These are phyloP conservation scores for Sebastes umbrosus DNA, from an alignment of 2,797 vertebrate species.

Conservation along the genomic window DNA sequence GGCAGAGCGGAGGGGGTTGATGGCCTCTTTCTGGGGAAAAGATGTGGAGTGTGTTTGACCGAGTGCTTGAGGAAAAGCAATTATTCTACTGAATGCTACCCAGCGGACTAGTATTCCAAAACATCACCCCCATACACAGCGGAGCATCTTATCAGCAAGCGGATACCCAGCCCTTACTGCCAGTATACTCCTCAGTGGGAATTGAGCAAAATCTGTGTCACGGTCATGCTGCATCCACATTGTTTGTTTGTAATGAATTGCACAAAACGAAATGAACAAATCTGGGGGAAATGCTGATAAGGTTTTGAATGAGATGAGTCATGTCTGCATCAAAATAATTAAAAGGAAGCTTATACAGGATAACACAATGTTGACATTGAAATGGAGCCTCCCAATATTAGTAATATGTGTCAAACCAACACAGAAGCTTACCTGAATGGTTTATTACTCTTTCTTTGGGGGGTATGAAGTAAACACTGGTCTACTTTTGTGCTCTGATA, in stretches of 20 bases:
- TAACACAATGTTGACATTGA: background rate
- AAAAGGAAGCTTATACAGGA: background rate
- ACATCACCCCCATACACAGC: background rate
- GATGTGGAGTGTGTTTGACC: background rate
- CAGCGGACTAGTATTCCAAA: background rate
- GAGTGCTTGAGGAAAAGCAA: background rate
- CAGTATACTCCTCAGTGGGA: slow-evolving; percentile 3
- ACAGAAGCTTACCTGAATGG: background rate
- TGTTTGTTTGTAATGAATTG: slow-evolving; percentile 28
- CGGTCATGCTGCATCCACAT: slow-evolving; percentile 2
- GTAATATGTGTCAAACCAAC: background rate
- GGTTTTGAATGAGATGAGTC: slow-evolving; percentile 1
- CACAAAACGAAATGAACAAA: slow-evolving; percentile 26
- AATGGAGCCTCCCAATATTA: background rate
- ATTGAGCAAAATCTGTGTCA: background rate
- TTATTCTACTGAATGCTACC: slow-evolving; percentile 5
- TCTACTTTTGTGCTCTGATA: background rate
- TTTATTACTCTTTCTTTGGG: background rate
- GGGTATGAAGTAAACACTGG: background rate
- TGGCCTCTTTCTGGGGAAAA: background rate
- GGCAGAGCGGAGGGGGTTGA: background rate
- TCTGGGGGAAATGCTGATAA: background rate
- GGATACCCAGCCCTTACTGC: slow-evolving; percentile 37
- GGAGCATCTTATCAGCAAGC: background rate
- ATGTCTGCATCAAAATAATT: background rate